These are phyloP conservation scores for Anthoscopus minutus DNA, from an alignment of 2,113 vertebrate species.

Conservation along the genomic window DNA sequence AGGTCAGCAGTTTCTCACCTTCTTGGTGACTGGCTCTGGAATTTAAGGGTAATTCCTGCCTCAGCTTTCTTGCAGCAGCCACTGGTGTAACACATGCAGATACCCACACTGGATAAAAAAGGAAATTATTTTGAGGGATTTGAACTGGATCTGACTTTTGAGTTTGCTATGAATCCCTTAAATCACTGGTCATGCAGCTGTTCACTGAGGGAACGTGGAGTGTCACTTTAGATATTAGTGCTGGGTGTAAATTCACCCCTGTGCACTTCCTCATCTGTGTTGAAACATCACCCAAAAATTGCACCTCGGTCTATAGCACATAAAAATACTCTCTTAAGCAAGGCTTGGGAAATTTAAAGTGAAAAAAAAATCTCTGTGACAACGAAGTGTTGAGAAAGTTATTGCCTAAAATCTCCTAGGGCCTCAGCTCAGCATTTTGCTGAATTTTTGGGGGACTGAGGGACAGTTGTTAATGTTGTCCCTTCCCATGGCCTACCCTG, in stretches of 20 bases:
- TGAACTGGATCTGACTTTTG: background rate
- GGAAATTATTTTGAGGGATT: background rate
- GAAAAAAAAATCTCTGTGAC: background rate
- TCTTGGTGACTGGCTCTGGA: background rate
- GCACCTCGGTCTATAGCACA: accelerated
- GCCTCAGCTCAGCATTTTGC: accelerated
- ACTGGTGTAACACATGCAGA: accelerated
- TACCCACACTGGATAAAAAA: background rate
- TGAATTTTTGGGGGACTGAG: background rate
- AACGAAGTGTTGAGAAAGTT: accelerated
- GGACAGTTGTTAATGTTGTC: background rate
- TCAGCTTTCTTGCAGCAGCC: background rate
- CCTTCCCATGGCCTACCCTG: accelerated
- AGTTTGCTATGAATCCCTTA: background rate
- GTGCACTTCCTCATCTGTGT: background rate
- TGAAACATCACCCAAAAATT: background rate
- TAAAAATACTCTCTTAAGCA: background rate
- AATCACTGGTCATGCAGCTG: background rate
- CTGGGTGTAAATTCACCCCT: background rate
- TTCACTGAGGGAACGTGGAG: accelerated
- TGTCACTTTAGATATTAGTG: background rate
- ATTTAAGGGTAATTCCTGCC: background rate
- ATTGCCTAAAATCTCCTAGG: background rate
- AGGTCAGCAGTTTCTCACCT: background rate
- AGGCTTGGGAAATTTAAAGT: background rate